A percentile compares a stretch with the other conserved stretches of the same genome.
These are phyloP conservation scores for Caenorhabditis tropicalis DNA, from an alignment of 1,140 invertebrate genomes.

Conservation along the genomic window DNA sequence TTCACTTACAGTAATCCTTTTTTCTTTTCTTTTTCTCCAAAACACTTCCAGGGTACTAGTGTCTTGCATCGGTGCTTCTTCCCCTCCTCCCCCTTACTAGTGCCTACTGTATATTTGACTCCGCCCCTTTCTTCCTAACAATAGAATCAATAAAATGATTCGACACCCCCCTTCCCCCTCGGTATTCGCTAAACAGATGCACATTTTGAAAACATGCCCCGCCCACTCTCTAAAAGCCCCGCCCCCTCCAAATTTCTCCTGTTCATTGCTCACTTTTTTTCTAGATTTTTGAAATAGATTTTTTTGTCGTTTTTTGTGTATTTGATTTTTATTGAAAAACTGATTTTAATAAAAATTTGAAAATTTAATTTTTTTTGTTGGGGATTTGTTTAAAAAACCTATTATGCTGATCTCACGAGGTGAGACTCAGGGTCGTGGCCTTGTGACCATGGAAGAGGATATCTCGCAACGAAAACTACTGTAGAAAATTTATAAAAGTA, in stretches of 20 bases:
- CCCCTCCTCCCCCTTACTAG: not conserved
- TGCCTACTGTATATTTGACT: not conserved
- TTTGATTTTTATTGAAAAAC: not conserved
- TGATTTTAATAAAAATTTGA: not conserved
- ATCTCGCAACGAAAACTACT: no score
- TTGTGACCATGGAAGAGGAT: no score
- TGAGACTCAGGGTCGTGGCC: no score
- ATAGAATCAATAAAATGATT: constrained; percentile 24
- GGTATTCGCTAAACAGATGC: constrained; percentile 37
- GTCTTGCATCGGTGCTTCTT: constrained; percentile 32
- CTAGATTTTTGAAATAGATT: not conserved
- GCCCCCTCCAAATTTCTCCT: not conserved
- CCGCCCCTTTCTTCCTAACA: not conserved
- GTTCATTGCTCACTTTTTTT: not conserved
- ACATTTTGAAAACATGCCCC: not conserved
- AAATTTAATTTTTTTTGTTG: not conserved
- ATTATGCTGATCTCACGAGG: no score
- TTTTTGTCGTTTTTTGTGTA: not conserved
- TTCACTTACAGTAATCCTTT: constrained; percentile 6
- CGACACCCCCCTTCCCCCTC: not conserved
- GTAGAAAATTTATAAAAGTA: no score
- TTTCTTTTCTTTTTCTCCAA: not conserved
- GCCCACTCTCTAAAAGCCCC: not conserved
- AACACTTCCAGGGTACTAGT: constrained; percentile 10
- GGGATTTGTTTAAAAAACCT: no score